Evolutionary conservation across 2,113 vertebrate genomes (phyloP), one percentile per base, ranked within the genome.

Genomic region (Daphoenositta chrysoptera): DNA sequence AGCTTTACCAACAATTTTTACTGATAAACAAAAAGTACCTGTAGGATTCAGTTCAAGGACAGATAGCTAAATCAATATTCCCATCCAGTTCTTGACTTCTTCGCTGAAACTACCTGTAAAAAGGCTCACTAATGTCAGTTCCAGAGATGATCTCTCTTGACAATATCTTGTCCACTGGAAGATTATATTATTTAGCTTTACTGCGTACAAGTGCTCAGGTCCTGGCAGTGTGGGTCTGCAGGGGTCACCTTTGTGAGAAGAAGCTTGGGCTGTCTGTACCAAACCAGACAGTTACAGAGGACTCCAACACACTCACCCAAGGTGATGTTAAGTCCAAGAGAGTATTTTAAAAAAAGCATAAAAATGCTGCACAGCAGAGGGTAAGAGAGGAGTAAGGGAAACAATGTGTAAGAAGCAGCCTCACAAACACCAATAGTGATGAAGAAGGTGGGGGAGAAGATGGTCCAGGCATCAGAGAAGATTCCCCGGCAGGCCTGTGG

Each of bases 271-370:
- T 78, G 17, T 47, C 27, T 1, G 1, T 53, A 21, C 15, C 3
- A 4, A 61, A 51, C 44, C 7, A 39, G n/a, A 3, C 2, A 0
- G 3, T 11, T 93, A 39, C 6, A 7, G 6, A 15, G 1, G 0
- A n/a, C 9, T 69, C 39, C 35, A 70, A 3, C 2, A 5, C 13
- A 56, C 7, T 1, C 16, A 26, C 9, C 3, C 15, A 37, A 50
- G 3, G 9, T 31, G 13, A 35, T 33, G 10, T 6, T 11, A 53
- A 28, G n/a, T 64, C 13, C 14, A 7, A 15, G 44, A 64, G 42
- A 20, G 10, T 19, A 28, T 16, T 45, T 66, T 68, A 16, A 8
- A 8, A 30, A 64, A 84, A 70, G 13, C n/a, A 56, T 22, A 18
- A 73, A 69, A 79, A 51, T 19, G 16, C 6, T 37, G 7, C 33